phyloP scores from a whole-genome alignment of 2,113 vertebrate species.

The Ahaetulla prasina region DNA sequence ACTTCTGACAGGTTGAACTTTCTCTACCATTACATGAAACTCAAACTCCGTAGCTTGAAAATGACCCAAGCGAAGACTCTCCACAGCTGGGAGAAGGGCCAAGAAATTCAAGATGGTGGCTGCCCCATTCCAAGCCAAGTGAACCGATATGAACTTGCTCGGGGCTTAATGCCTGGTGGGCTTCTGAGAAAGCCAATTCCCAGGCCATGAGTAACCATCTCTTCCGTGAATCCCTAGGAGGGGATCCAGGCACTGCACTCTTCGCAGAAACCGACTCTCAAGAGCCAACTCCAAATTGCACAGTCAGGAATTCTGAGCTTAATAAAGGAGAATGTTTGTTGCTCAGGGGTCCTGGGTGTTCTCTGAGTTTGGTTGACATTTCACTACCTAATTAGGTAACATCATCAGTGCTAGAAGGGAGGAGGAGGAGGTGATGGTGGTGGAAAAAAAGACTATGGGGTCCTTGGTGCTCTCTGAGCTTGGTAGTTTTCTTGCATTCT shows the following conservation, averaged over 20 bases:
- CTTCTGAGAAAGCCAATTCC: conserved; percentile 59
- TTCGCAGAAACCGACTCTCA: not conserved
- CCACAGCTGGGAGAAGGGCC: not conserved
- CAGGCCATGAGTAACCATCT: conserved; percentile 56
- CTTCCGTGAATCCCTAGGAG: conserved; percentile 53
- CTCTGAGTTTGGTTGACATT: not conserved
- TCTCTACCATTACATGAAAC: not conserved
- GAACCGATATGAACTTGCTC: conserved; percentile 36
- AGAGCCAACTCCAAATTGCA: rapidly evolving
- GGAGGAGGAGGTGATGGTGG: too few species aligned
- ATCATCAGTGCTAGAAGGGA: too few species aligned
- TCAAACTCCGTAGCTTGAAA: not conserved
- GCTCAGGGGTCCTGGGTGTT: not conserved
- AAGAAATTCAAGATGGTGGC: rapidly evolving
- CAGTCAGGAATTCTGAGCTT: not conserved
- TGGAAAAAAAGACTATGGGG: too few species aligned
- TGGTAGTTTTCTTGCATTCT: too few species aligned
- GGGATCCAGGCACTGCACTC: conserved; percentile 20
- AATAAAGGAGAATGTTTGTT: not conserved
- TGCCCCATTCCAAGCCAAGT: conserved; percentile 31
- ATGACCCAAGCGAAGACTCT: not conserved
- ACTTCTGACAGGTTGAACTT: not conserved
- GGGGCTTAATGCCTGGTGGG: conserved; percentile 31
- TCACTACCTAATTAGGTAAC: not conserved
- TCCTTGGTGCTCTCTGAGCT: too few species aligned